Evolutionary conservation across 2,888 invertebrate species (phyloP), one percentile per base, ranked within the genome.

Genomic region (Drosophila paramelanica): DNA sequence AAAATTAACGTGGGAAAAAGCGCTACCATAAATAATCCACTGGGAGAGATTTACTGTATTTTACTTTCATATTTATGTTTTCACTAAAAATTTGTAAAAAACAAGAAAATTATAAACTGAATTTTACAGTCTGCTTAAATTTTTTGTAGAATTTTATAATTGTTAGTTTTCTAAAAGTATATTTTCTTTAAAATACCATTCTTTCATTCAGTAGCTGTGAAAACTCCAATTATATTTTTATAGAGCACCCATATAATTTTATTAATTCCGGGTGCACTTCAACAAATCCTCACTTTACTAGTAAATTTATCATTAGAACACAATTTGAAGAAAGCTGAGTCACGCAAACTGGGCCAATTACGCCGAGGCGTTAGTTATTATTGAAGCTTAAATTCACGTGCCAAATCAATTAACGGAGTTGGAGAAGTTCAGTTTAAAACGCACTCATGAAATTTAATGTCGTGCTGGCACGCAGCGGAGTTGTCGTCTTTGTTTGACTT

Each of bases 391-490:
- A 1, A 10, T 10, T 20, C 50, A 39, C 25, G 38, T 20, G 14
- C 50, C n/a, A 13, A 47, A 55, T 55, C 61, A 61, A 64, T 61
- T 53, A 52, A 27, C 56, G 17, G 56, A 10, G 36, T 45, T 59
- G 20, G 20, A 42, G 33, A 50, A 27, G 65, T 57, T 55, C 13
- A 47, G 68, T 71, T 69, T 64, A 64, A 82, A 79, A 57, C 49
- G 72, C 52, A 62, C 57, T 55, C 72, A 79, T 68, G 43, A 57
- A 77, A 74, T 74, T 76, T 72, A 88, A 88, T 86, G 65, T 67
- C 45, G 51, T 17, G 52, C 36, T 67, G 65, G 55, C 74, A 79
- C 72, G 74, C 71, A 70, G 61, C 33, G 31, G n/a, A 14, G 49
- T 17, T 13, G 31, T 10, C n/a, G 47, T 39, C 60, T 47, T 53